Conservation (phyloP, 2,797 vertebrate genomes). For the Vultur gryphus region DNA sequence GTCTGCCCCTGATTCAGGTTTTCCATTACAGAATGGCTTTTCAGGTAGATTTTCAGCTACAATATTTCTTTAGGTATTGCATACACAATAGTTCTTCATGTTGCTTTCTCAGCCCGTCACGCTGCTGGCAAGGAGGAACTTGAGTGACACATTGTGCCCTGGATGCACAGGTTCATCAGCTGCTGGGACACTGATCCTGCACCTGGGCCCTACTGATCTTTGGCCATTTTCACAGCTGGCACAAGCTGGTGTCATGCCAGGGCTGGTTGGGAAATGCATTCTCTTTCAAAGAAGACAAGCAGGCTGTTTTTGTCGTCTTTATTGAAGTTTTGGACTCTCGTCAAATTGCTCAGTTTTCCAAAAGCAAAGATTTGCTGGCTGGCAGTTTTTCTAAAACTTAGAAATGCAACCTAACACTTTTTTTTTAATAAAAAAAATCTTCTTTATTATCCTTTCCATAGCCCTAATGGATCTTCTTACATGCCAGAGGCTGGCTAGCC, state of each 20-base stretch:
- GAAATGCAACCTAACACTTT: not conserved
- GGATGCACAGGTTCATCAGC: not conserved
- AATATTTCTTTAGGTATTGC: not conserved
- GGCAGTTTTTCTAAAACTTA: not conserved
- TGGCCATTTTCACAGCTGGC: slow-evolving; percentile 10
- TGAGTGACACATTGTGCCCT: not conserved
- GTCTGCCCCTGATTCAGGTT: not conserved
- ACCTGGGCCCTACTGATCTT: not conserved
- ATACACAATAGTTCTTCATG: not conserved
- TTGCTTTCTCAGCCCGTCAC: not conserved
- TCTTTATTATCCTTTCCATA: not conserved
- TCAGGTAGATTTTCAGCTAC: not conserved
- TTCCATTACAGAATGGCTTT: not conserved
- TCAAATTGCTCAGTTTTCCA: not conserved
- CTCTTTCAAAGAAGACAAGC: not conserved
- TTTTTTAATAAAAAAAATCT: not conserved
- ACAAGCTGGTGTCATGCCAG: not conserved
- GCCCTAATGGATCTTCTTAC: not conserved
- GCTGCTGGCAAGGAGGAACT: not conserved
- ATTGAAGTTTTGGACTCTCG: not conserved
- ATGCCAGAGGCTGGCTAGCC: not conserved
- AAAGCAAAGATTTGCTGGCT: not conserved
- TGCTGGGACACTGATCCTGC: slow-evolving; percentile 23
- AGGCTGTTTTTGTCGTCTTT: not conserved
- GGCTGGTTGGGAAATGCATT: not conserved